Base-by-base conservation (phyloP, 2,797 vertebrate genomes). In the Iguana delicatissima region DNA sequence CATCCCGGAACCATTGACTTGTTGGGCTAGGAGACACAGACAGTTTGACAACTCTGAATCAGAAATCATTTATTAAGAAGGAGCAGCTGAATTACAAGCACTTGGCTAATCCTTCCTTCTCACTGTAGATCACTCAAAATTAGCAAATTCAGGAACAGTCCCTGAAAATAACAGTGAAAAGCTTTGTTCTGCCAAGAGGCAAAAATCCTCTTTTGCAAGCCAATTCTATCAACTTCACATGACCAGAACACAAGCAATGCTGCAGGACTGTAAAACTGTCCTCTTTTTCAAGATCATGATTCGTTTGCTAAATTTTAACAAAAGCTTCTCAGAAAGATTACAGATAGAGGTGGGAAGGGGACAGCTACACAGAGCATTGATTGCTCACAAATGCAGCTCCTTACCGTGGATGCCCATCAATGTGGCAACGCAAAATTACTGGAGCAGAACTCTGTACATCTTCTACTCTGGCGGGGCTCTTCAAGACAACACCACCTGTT, bases 371-470 rank as follows among this genome's bases (percentile, higher is more conserved):
- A 79, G 89, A 81, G 57, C 77, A 89, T 76, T 84, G 32, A 0
- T 62, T 92, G 6, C 90, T 89, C 0, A 0, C 87, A 73, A 55
- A 42, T 77, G 52, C 32, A 24, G 62, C 87, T 91, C 85, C 98
- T 99, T 52, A 52, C 99, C 99, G 98, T 6, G 99, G 99, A 96
- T 99, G 99, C 92, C 99, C 99, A 0, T 99, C 99, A 24, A 99
- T 98, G 92, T 98, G 98, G 95, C 99, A 99, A 72, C 98, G 98
- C 91, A 99, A 95, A 0, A 97, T 97, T 95, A 99, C 98, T 9
- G 97, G 96, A 4, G 97, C 96, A 80, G 98, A 98, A 82, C 98
- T 98, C 96, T 99, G 98, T 91, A 99, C 98, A 92, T 99, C 98
- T 1, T 95, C 97, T 91, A 97, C 88, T 1, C 96, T 97, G 88